Conservation (phyloP, 2,797 vertebrate species). For the Gambusia yucatana region DNA sequence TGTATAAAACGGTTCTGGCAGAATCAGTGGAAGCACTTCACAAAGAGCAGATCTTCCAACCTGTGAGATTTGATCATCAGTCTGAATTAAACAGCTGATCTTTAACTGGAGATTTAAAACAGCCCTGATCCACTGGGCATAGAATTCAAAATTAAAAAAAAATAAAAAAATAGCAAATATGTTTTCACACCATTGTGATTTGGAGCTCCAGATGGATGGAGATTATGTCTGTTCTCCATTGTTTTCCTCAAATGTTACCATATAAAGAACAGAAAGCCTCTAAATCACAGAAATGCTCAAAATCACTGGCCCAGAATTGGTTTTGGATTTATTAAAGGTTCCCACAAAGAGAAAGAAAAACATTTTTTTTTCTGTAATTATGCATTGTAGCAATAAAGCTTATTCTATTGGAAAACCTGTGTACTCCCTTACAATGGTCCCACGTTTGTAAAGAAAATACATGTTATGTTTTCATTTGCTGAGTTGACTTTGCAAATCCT, state of each 20-base stretch:
- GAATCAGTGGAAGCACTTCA: slow-evolving; percentile 77
- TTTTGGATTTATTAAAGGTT: background rate
- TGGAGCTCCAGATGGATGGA: background rate
- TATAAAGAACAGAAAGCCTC: background rate
- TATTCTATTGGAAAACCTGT: background rate
- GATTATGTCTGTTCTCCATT: background rate
- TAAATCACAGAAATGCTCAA: background rate
- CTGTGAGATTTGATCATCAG: slow-evolving; percentile 1
- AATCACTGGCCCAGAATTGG: background rate
- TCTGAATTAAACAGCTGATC: background rate
- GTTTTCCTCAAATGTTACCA: background rate
- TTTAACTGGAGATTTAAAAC: background rate
- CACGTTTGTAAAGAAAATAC: background rate
- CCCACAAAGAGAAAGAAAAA: background rate
- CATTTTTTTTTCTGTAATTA: background rate
- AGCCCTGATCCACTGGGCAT: background rate
- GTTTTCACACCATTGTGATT: background rate
- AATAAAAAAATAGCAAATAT: background rate
- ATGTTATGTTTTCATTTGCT: background rate
- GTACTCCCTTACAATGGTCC: background rate
- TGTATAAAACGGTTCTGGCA: slow-evolving; percentile 25
- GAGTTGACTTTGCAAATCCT: background rate
- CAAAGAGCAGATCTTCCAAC: slow-evolving; percentile 19
- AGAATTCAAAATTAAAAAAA: no score
- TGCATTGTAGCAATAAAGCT: background rate